Percentiles rank a stretch among this genome's conserved stretches.
phyloP scores from a whole-genome alignment of 2,888 invertebrate species.

The Diabrotica balteata region DNA sequence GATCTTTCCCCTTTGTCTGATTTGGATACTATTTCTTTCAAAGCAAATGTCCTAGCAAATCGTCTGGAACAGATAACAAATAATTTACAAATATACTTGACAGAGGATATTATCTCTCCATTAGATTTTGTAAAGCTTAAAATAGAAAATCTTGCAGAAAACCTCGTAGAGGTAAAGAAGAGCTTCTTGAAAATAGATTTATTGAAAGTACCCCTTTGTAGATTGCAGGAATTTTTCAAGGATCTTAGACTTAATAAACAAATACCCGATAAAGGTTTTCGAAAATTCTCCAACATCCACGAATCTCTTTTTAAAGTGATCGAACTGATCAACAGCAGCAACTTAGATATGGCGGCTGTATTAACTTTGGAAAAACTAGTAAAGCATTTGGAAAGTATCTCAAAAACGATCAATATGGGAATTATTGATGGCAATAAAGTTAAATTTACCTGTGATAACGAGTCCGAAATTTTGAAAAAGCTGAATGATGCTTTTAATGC shows the following conservation, averaged over 20 bases:
- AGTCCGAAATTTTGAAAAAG: constrained; percentile 15
- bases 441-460: not conserved
- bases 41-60: not conserved
- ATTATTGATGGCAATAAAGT: not conserved
- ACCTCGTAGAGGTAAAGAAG: constrained; percentile 10
- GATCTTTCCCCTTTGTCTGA: not conserved
- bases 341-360: constrained; percentile 25
- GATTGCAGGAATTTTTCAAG: constrained; percentile 33
- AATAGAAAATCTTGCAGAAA: constrained; percentile 4
- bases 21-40: not conserved
- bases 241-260: constrained; percentile 14
- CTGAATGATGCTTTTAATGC: not conserved
- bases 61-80: too few relatives aligned
- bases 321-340: constrained; percentile 32
- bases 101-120: constrained; percentile 9
- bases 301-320: constrained; percentile 34
- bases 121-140: constrained; percentile 7
- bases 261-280: constrained; percentile 16
- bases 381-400: constrained; percentile 23
- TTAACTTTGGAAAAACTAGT: constrained; percentile 25
- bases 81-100: not conserved
- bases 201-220: constrained; percentile 32
- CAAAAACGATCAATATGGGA: constrained; percentile 15
- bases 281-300: constrained; percentile 30
- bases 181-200: constrained; percentile 5